phyloP scores from a whole-genome alignment of 2,113 vertebrate species.

The Scortum barcoo region DNA sequence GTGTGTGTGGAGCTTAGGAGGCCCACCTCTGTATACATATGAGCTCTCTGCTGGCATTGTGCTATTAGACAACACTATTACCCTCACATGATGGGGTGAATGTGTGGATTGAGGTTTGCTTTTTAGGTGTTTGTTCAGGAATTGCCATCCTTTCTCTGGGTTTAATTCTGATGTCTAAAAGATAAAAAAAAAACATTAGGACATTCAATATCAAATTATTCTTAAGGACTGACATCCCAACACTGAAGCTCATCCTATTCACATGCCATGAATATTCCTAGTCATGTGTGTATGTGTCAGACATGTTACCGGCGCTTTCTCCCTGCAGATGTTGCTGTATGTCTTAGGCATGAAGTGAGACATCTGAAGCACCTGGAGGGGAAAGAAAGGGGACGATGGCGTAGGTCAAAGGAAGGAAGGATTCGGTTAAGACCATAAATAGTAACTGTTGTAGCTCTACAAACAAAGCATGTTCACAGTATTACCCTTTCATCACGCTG shows the following conservation, averaged over 20 bases:
- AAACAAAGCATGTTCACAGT: conserved; percentile 42
- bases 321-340: conserved; percentile 42
- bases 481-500: conserved; percentile 38
- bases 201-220: not conserved
- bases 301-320: not conserved
- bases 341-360: conserved; percentile 80
- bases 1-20: conserved; percentile 35
- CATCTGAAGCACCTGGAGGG: conserved; percentile 73
- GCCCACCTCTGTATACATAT: conserved; percentile 29
- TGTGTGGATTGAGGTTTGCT: conserved; percentile 2
- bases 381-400: conserved; percentile 5
- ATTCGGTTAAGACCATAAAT: conserved; percentile 15
- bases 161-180: not conserved
- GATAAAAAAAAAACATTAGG: not conserved
- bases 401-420: conserved; percentile 28
- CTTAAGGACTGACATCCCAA: not conserved
- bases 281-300: not conserved
- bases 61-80: conserved; percentile 38
- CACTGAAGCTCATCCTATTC: conserved; percentile 60
- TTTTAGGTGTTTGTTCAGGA: conserved; percentile 8
- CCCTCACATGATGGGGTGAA: conserved; percentile 22
- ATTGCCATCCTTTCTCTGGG: not conserved
- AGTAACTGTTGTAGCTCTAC: conserved; percentile 4
- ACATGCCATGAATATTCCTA: too few relatives aligned
- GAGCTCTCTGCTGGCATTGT: conserved; percentile 20